A percentile compares a stretch with the other conserved stretches of the same genome.
Evolutionary conservation across 2,113 vertebrate species (phyloP).

Genomic region (Tenebrosternarchus preto): DNA sequence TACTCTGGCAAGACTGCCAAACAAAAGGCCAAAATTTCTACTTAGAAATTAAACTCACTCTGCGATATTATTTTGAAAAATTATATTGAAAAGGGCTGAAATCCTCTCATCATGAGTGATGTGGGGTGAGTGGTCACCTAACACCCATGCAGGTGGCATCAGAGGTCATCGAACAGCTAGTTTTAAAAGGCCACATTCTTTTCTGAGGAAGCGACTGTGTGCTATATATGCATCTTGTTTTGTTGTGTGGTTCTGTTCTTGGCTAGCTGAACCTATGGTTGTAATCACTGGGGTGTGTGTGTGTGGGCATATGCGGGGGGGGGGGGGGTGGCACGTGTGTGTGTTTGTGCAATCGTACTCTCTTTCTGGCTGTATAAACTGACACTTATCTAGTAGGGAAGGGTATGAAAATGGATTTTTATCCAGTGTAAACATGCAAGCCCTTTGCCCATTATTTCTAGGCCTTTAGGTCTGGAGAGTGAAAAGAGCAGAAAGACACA

Average conservation of each 20-base stretch:
- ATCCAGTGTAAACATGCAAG: background rate
- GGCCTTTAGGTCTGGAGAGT: background rate
- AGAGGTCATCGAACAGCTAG: background rate
- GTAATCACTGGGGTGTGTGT: background rate
- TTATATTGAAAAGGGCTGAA: no score
- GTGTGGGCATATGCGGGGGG: no score
- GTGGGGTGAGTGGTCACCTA: background rate
- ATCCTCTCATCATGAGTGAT: no score
- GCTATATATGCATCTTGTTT: no score
- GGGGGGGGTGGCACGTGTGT: no score
- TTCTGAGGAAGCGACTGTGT: background rate
- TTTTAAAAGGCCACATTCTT: background rate
- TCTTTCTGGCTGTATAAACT: no score
- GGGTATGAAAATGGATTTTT: background rate
- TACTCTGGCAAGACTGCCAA: background rate
- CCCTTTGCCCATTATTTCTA: background rate
- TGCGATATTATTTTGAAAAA: no score
- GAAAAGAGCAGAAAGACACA: background rate
- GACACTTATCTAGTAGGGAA: no score
- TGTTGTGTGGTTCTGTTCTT: background rate
- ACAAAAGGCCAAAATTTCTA: background rate
- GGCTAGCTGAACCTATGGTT: background rate
- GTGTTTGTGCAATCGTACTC: background rate
- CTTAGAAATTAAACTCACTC: background rate
- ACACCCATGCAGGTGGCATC: background rate